Conservation (phyloP, 2,888 invertebrate species). For the Pemphredon lugubris region DNA sequence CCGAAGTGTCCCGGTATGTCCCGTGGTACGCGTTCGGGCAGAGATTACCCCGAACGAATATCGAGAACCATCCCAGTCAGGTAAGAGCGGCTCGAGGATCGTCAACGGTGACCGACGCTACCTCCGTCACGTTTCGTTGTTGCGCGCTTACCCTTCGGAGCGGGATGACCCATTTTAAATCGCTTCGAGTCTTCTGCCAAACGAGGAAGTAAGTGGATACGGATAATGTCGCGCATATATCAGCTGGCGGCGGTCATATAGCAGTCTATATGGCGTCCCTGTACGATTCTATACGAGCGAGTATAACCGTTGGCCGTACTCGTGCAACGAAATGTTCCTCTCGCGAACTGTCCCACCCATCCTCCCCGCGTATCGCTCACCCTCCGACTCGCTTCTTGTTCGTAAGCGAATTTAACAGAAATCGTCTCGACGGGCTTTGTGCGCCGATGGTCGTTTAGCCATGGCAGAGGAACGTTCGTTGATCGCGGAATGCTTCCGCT, state of each 20-base stretch:
- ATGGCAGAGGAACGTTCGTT: slow-evolving; percentile 15
- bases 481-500: slow-evolving; percentile 29
- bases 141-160: slow-evolving; percentile 24
- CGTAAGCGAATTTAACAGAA: slow-evolving; percentile 35
- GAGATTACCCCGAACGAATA: no score
- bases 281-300: slow-evolving; percentile 41
- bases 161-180: slow-evolving; percentile 67
- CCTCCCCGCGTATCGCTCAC: not conserved
- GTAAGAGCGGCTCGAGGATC: not conserved
- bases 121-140: slow-evolving; percentile 38
- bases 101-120: slow-evolving; percentile 15
- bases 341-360: slow-evolving; percentile 13
- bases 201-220: slow-evolving; percentile 71
- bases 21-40: no score
- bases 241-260: slow-evolving; percentile 69
- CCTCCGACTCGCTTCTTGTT: slow-evolving; percentile 6
- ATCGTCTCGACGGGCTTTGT: slow-evolving; percentile 30
- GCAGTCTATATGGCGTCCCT: slow-evolving; percentile 70
- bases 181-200: slow-evolving; percentile 66
- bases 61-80: no score
- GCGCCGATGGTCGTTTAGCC: slow-evolving; percentile 31
- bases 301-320: slow-evolving; percentile 38
- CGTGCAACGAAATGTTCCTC: slow-evolving; percentile 45
- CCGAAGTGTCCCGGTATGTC: no score
- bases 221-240: slow-evolving; percentile 71